These are phyloP conservation scores for Minunthozetes semirufus DNA, from an alignment of 2,888 invertebrate genomes.

Conservation along the genomic window DNA sequence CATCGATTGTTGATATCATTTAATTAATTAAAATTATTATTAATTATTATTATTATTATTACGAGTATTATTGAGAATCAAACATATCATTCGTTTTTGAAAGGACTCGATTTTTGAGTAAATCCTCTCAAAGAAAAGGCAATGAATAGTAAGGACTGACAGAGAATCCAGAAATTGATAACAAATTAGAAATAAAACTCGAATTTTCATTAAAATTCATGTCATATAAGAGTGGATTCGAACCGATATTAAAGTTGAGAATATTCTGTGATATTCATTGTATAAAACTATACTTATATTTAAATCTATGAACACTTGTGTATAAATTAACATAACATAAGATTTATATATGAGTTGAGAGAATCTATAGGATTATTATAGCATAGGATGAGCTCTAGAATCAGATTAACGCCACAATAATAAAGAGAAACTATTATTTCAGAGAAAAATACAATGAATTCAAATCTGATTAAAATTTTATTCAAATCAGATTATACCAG, in stretches of 20 bases:
- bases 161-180: no score
- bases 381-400: neutral
- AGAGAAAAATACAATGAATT: neutral
- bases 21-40: no score
- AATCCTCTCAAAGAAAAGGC: no score
- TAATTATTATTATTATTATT: neutral
- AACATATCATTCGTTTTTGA: conserved; percentile 9
- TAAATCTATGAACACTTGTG: neutral
- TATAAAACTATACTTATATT: neutral
- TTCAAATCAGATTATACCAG: neutral
- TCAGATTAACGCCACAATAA: neutral
- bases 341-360: neutral
- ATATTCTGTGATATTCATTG: neutral
- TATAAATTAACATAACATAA: neutral
- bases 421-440: neutral
- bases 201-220: no score
- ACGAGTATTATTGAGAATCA: neutral
- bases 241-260: neutral
- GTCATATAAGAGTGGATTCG: no score
- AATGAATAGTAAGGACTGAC: no score
- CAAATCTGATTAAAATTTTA: neutral
- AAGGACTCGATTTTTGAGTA: no score
- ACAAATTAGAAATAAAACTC: no score
- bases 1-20: no score
- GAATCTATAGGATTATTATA: neutral